phyloP scores from a whole-genome alignment of 2,888 invertebrate genomes.

The Eilema sororculum region DNA sequence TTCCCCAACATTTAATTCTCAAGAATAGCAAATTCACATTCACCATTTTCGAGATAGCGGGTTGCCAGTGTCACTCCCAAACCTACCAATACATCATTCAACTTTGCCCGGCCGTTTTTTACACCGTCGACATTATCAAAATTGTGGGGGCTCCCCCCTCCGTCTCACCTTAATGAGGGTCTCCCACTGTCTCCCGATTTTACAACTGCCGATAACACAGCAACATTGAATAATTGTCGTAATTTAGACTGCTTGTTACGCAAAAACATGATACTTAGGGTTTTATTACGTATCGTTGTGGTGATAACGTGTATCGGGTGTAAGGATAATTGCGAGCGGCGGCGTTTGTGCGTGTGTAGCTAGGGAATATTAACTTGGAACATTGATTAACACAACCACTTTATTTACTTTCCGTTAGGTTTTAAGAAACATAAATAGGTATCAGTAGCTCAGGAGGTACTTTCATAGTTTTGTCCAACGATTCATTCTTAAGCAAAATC shows the following conservation, averaged over 20 bases:
- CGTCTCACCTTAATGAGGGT: conserved; percentile 75
- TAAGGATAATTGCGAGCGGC: conserved; percentile 45
- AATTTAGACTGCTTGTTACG: conserved; percentile 82
- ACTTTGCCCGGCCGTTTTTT: conserved; percentile 46
- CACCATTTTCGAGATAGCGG: conserved; percentile 20
- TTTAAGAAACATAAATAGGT: no score
- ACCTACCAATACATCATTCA: conserved; percentile 55
- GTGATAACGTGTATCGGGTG: conserved; percentile 64
- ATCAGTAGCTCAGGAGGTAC: no score
- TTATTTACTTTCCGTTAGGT: neutral
- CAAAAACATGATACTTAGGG: conserved; percentile 76
- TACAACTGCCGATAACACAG: conserved; percentile 83
- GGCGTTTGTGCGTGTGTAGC: conserved; percentile 20
- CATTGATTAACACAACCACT: neutral
- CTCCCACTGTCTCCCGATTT: conserved; percentile 73
- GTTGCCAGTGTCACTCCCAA: conserved; percentile 22
- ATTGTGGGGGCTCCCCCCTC: conserved; percentile 49
- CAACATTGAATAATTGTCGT: conserved; percentile 86
- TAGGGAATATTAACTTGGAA: conserved; percentile 8
- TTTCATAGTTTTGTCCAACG: no score
- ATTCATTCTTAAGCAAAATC: no score
- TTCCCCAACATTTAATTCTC: conserved; percentile 9
- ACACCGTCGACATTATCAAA: conserved; percentile 53
- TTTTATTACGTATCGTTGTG: conserved; percentile 75
- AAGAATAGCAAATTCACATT: conserved; percentile 18